Conservation (phyloP, 2,113 vertebrate species). For the Brachionichthys hirsutus region DNA sequence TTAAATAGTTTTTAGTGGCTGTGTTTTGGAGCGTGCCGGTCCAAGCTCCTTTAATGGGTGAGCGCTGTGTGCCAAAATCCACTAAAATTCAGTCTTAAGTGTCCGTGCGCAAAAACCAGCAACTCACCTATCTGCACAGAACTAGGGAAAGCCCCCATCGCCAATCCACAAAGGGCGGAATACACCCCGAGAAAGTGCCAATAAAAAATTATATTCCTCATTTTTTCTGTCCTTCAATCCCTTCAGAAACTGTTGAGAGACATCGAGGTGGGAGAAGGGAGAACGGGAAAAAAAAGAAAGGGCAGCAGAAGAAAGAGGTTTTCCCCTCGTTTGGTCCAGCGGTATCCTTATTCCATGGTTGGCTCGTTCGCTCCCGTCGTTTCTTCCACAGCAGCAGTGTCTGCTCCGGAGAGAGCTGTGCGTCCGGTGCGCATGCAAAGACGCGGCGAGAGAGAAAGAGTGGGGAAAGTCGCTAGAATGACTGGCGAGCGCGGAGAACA, state of each 20-base stretch:
- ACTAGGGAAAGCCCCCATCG: slow-evolving; percentile 98
- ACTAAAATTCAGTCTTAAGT: slow-evolving; percentile 22
- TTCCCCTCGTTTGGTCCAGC: slow-evolving; percentile 66
- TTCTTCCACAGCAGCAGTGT: slow-evolving; percentile 88
- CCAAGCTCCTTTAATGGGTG: background rate
- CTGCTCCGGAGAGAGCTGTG: slow-evolving; percentile 80
- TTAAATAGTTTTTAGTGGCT: background rate
- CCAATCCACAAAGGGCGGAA: slow-evolving; percentile 94
- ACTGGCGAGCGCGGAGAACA: slow-evolving; percentile 76
- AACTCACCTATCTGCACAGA: slow-evolving; percentile 98
- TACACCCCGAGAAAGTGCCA: slow-evolving; percentile 95
- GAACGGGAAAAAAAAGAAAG: slow-evolving; percentile 15
- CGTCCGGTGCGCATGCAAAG: slow-evolving; percentile 84
- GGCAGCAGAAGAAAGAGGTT: slow-evolving; percentile 48
- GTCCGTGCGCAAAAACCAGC: slow-evolving; percentile 52
- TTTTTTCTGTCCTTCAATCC: slow-evolving; percentile 82
- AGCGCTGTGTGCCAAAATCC: slow-evolving; percentile 16
- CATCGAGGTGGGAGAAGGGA: slow-evolving; percentile 83
- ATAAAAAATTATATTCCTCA: slow-evolving; percentile 98
- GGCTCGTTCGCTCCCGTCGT: slow-evolving; percentile 56
- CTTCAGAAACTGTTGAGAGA: slow-evolving; percentile 84
- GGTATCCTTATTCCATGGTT: slow-evolving; percentile 81
- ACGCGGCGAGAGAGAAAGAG: slow-evolving; percentile 49
- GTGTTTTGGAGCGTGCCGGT: slow-evolving; percentile 15
- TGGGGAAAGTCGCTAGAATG: slow-evolving; percentile 77